Conservation (phyloP, 2,888 invertebrate genomes). For the Catotricha subobsoleta region DNA sequence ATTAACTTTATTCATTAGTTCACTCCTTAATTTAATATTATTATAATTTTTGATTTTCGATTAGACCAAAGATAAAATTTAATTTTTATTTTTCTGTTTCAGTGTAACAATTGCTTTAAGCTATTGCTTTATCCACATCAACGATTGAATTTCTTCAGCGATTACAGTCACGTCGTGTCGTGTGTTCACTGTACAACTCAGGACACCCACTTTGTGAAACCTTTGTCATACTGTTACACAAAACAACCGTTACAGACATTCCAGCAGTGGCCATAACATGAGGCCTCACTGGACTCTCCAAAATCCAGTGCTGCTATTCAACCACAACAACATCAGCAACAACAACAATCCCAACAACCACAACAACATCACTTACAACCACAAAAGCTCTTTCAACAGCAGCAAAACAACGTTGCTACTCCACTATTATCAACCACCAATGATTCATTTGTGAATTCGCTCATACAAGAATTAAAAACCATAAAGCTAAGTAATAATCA, state of each 20-base stretch:
- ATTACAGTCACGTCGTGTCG: slow-evolving; percentile 79
- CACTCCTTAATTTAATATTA: slow-evolving; percentile 4
- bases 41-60: too few species aligned
- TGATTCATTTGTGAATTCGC: slow-evolving; percentile 14
- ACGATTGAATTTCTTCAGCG: slow-evolving; percentile 80
- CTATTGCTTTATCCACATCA: slow-evolving; percentile 73
- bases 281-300: slow-evolving; percentile 47
- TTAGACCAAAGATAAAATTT: too few species aligned
- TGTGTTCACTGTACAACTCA: slow-evolving; percentile 81
- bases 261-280: slow-evolving; percentile 78
- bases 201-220: slow-evolving; percentile 91
- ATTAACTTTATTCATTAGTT: slow-evolving; percentile 4
- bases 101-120: slow-evolving; percentile 88
- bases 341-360: slow-evolving; percentile 9
- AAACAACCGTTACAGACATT: slow-evolving; percentile 48
- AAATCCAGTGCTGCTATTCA: slow-evolving; percentile 31
- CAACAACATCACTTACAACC: too few species aligned
- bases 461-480: slow-evolving; percentile 20
- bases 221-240: slow-evolving; percentile 66
- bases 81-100: slow-evolving; percentile 19
- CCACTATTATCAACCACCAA: not conserved
- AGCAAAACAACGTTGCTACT: too few species aligned
- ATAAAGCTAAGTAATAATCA: slow-evolving; percentile 16
- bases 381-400: slow-evolving; percentile 11
- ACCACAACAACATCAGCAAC: slow-evolving; percentile 11